Evolutionary conservation across 2,113 vertebrate species (phyloP), one percentile per base, ranked within the genome.

Genomic region (Arenaria interpres): DNA sequence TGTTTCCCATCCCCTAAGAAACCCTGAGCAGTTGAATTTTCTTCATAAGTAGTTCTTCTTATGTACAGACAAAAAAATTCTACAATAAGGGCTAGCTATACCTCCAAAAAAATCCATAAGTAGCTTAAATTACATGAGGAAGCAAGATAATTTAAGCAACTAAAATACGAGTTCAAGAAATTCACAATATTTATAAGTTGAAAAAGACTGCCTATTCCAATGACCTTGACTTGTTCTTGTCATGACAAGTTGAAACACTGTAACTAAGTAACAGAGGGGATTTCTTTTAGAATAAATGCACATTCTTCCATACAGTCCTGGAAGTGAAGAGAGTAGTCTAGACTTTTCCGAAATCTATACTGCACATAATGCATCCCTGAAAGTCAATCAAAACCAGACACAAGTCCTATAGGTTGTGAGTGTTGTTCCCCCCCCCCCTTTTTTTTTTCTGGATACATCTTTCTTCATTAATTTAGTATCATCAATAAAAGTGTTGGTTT

Each of bases 361-460:
- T 24, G 35, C 12, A 75, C 9, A 27, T 23, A 84, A 45, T 6
- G 3, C 57, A 64, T 18, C 53, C 19, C 43, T 43, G 25, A 69
- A 78, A 68, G 14, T 37, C 35, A 91, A 27, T 10, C 30, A 89
- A 82, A 94, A n/a, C 4, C 35, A 72, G 30, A 77, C 9, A 59
- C 0, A 1, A 63, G 11, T 82, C 11, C 27, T 63, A 46, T 4
- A 53, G 15, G 4, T 62, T 56, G 43, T 19, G 30, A 2, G 16
- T 51, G 4, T 8, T 64, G 5, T 2, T 4, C 5, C 43, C 22
- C 43, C 43, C 43, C 17, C 43, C 17, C 43, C 16, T 0, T 3
- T 46, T 32, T 43, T 18, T n/a, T 51, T 37, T 5, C 14, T 5
- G 1, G 30, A 69, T 51, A 8, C 5, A 37, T 39, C 19, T 76